Evolutionary conservation across 2,113 vertebrate species (phyloP).

Genomic region (Corvus hawaiiensis): DNA sequence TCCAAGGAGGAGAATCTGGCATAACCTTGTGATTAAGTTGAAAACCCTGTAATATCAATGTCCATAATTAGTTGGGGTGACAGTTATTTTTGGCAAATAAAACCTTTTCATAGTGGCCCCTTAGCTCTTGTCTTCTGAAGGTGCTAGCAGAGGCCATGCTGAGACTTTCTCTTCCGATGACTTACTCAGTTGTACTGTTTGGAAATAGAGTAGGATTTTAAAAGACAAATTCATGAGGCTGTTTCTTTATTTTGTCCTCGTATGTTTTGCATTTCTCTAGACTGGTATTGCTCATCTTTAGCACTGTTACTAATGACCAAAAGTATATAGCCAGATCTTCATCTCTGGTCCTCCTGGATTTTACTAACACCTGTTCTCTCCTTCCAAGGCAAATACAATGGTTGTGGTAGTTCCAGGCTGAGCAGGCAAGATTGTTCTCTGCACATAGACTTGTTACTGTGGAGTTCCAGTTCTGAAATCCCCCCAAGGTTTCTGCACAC

Average conservation of each 20-base stretch:
- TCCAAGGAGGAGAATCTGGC: background rate
- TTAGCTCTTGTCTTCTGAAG: background rate
- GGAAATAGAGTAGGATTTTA: background rate
- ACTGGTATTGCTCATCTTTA: background rate
- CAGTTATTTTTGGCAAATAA: background rate
- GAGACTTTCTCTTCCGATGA: background rate
- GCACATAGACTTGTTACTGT: background rate
- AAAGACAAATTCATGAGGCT: background rate
- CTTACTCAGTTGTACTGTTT: background rate
- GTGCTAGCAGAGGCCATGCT: background rate
- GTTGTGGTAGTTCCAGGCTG: background rate
- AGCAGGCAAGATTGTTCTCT: background rate
- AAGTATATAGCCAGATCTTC: background rate
- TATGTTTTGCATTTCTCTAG: background rate
- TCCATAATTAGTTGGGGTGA: background rate
- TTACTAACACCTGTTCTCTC: background rate
- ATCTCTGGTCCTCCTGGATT: background rate
- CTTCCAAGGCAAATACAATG: background rate
- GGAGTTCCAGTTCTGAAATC: background rate
- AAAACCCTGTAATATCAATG: background rate
- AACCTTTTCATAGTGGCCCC: background rate
- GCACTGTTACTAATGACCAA: background rate
- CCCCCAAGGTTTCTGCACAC: background rate
- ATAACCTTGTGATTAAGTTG: background rate
- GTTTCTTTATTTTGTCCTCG: background rate